Base-by-base conservation (phyloP, 2,113 vertebrate genomes). In the Hypocryptadius cinnamomeus region DNA sequence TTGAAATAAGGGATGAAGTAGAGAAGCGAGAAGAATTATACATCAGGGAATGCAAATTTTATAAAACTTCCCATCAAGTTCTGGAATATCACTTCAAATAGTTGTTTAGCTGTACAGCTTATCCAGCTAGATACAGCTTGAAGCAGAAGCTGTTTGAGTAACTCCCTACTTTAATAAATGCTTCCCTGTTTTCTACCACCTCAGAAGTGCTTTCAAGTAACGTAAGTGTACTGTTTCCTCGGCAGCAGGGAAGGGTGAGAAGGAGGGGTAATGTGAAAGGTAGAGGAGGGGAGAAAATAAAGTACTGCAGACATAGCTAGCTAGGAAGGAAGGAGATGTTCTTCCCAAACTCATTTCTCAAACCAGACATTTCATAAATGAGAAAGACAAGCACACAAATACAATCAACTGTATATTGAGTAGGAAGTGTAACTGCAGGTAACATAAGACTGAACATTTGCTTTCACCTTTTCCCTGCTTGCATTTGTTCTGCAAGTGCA, bases 161-260 rank as follows among this genome's bases (percentile, higher is more conserved):
- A 64, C 16, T 63, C 4, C 2, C 21, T 44, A 33, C 7, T 63
- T 64, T 15, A 30, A 89, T 12, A 83, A 82, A 80, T 10, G 30
- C 35, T n/a, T 64, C 21, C 42, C 22, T 33, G 44, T 64, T 30
- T 79, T 72, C 57, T 24, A 25, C 8, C 7, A 35, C 12, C 63
- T 76, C 33, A 76, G 19, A 59, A 23, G 15, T 71, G 35, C 33
- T 59, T 35, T 42, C 42, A 44, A 14, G 37, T 64, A 70, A 24
- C 2, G 0, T 15, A 57, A 57, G 19, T 2, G 3, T 48, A 27
- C 31, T 15, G 2, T 35, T 51, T 45, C 28, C 61, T 74, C 47
- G 66, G 70, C 28, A 81, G 53, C 8, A n/a, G n/a, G 22, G 17
- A 92, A 74, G 6, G 7, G 9, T 1, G 5, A 61, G 17, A n/a